These are phyloP conservation scores for Malacoraja senta DNA, from an alignment of 2,797 vertebrate genomes.

Conservation along the genomic window DNA sequence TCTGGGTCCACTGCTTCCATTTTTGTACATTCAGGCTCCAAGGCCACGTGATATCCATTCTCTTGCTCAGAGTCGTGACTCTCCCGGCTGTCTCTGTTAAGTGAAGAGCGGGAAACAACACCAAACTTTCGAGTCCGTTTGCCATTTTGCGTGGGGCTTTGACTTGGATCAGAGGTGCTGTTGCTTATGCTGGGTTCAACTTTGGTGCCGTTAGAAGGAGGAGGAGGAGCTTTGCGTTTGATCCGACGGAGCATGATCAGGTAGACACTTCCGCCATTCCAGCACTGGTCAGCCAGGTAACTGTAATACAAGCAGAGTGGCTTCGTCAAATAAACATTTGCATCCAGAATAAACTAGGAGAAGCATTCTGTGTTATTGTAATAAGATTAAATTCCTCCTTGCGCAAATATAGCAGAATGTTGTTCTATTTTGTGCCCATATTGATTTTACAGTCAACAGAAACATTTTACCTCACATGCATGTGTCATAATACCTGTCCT, in stretches of 20 bases:
- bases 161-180: slow-evolving; percentile 51
- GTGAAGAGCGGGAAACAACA: slow-evolving; percentile 72
- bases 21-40: slow-evolving; percentile 56
- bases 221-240: slow-evolving; percentile 81
- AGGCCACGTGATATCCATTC: slow-evolving; percentile 56
- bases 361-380: not conserved
- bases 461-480: not conserved
- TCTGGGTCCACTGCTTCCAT: slow-evolving; percentile 44
- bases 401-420: not conserved
- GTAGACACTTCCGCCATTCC: slow-evolving; percentile 89
- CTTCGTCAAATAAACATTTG: not conserved
- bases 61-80: slow-evolving; percentile 52
- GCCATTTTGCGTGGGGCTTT: slow-evolving; percentile 59
- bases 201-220: slow-evolving; percentile 65
- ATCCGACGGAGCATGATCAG: slow-evolving; percentile 93
- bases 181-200: slow-evolving; percentile 53
- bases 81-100: slow-evolving; percentile 53
- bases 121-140: slow-evolving; percentile 85
- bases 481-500: not conserved
- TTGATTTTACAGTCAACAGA: not conserved
- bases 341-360: not conserved
- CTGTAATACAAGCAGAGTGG: slow-evolving; percentile 55
- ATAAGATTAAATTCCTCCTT: not conserved
- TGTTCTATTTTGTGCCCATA: not conserved
- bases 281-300: slow-evolving; percentile 95